Evolutionary conservation across 2,888 invertebrate genomes (phyloP), one percentile per base, ranked within the genome.

Genomic region (Tyria jacobaeae): DNA sequence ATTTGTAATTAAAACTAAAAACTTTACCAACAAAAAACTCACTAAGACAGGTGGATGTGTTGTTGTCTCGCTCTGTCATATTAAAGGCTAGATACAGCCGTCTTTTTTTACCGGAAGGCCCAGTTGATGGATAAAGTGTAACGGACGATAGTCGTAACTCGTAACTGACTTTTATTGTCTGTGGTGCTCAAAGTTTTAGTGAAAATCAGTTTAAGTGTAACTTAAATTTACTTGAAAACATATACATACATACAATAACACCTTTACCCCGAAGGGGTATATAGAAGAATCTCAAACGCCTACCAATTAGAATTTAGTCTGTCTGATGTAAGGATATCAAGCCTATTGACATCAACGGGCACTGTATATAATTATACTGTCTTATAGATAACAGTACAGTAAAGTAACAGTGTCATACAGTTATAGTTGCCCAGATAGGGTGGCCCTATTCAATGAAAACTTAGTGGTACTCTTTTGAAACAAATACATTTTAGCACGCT

Each of bases 131-230:
- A 82, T 86, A 89, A 89, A 90, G 81, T 91, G 89, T 92, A 92
- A 93, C 93, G 91, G 91, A 89, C 82, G 81, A 82, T 87, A 88
- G 89, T 88, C 83, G 90, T 91, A 93, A 92, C 91, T 88, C 83
- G 90, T 91, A 93, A 92, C 91, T 90, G 91, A 91, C 92, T 92
- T 91, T 89, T 89, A 84, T 84, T 81, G 61, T 61, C 73, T 71
- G 77, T 56, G 87, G 68, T 57, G 76, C 78, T 88, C 85, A 91
- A 92, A 88, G 68, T 86, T 80, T 74, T 21, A 17, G 25, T 21
- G 37, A 47, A 63, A 70, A 55, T 54, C 31, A 3, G 14, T 14
- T 24, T 41, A 17, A 41, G 10, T 9, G 17, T 21, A 3, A 17
- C 17, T 17, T 39, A 39, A n/a, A 1, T 7, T 15, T 39, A 39